phyloP scores from a whole-genome alignment of 2,797 vertebrate species.

The Urosaurus nigricauda region DNA sequence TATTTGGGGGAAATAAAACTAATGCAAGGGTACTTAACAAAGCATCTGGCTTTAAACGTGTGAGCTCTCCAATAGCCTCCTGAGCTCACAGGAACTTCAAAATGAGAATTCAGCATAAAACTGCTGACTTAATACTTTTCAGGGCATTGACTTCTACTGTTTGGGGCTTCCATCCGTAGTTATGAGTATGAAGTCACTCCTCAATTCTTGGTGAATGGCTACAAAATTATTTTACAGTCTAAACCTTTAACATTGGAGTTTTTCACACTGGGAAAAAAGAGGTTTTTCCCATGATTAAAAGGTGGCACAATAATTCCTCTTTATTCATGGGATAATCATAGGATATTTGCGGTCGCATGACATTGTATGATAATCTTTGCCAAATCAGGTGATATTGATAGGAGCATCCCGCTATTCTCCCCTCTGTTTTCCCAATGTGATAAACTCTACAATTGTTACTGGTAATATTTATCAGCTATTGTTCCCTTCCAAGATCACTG shows the following conservation, averaged over 20 bases:
- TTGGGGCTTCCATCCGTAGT: not conserved
- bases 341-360: no score
- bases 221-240: slow-evolving; percentile 3
- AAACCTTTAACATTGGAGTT: not conserved
- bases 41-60: not conserved
- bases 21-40: not conserved
- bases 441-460: no score
- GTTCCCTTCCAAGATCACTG: not conserved
- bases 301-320: no score
- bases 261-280: no score
- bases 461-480: not conserved
- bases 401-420: no score
- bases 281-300: no score
- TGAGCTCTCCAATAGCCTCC: not conserved
- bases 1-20: not conserved
- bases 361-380: no score
- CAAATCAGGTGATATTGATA: no score
- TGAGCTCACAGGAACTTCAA: not conserved
- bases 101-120: not conserved
- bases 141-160: not conserved
- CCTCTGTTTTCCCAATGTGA: no score
- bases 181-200: not conserved
- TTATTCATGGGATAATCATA: no score
- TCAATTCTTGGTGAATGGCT: not conserved
- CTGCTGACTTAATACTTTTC: not conserved